Conservation (phyloP, 2,888 invertebrate species). For the Aplocera efformata region DNA sequence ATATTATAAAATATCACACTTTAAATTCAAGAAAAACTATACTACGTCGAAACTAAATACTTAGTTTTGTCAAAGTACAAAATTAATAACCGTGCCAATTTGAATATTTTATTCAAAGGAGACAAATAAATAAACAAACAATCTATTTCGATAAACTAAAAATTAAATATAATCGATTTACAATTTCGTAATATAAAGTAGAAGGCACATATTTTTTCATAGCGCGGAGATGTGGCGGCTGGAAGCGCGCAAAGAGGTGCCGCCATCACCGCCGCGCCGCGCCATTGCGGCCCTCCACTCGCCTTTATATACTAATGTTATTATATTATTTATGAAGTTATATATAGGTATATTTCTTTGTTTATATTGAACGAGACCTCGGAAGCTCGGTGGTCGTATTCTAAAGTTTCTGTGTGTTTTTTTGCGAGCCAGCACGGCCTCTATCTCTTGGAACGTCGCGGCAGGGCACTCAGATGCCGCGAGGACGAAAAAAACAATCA, state of each 20-base stretch:
- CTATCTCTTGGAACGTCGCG: slow-evolving; percentile 45
- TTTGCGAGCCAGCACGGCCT: slow-evolving; percentile 54
- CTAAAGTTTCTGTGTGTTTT: slow-evolving; percentile 54
- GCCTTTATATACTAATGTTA: slow-evolving; percentile 16
- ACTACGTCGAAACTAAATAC: slow-evolving; percentile 73
- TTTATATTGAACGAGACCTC: slow-evolving; percentile 54
- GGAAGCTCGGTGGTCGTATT: slow-evolving; percentile 61
- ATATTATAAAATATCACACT: slow-evolving; percentile 81
- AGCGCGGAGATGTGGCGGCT: slow-evolving; percentile 45
- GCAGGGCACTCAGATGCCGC: slow-evolving; percentile 44
- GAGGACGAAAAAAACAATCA: slow-evolving; percentile 72
- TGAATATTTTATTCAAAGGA: slow-evolving; percentile 74
- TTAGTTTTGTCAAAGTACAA: slow-evolving; percentile 77
- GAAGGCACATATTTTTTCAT: slow-evolving; percentile 67
- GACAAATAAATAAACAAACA: slow-evolving; percentile 79
- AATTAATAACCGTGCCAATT: slow-evolving; percentile 77
- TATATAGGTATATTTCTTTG: slow-evolving; percentile 42
- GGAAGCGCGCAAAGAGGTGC: slow-evolving; percentile 55
- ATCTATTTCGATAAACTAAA: slow-evolving; percentile 77
- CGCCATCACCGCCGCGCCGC: slow-evolving; percentile 31
- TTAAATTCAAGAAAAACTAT: slow-evolving; percentile 77
- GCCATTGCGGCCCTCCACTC: slow-evolving; percentile 37
- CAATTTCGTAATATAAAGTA: slow-evolving; percentile 65
- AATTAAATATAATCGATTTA: slow-evolving; percentile 77
- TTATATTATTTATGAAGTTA: slow-evolving; percentile 26